Evolutionary conservation across 2,888 invertebrate genomes (phyloP).

Genomic region (Bugulina stolonifera): DNA sequence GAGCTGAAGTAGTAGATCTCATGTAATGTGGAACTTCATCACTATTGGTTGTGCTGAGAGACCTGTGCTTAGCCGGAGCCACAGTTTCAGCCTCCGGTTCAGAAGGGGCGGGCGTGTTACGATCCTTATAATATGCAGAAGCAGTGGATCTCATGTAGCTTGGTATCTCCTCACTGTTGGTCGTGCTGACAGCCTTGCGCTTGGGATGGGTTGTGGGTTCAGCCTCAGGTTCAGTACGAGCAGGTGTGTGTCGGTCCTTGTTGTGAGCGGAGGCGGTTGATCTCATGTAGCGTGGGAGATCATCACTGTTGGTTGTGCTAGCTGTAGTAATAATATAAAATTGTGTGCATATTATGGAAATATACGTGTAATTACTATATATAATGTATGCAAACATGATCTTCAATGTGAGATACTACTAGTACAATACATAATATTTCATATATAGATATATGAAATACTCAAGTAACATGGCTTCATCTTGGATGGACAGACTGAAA

Average conservation of each 20-base stretch:
- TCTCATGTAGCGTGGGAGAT: constrained; percentile 9
- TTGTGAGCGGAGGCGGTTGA: background rate
- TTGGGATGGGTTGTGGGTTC: background rate
- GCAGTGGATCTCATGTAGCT: background rate
- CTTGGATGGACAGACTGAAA: constrained; percentile 21
- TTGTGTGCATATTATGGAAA: too few species aligned
- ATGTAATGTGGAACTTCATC: background rate
- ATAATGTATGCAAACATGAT: too few species aligned
- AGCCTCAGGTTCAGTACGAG: background rate
- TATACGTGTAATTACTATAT: too few species aligned
- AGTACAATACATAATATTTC: too few species aligned
- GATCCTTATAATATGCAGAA: background rate
- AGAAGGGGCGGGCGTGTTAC: background rate
- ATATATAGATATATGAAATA: too few species aligned
- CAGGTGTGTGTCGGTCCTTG: background rate
- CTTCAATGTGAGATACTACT: too few species aligned
- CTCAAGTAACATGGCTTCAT: constrained; percentile 22
- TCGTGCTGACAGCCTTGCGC: background rate
- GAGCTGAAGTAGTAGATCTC: background rate
- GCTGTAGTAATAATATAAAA: too few species aligned
- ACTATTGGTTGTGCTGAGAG: background rate
- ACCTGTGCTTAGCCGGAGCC: background rate
- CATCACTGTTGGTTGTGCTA: background rate
- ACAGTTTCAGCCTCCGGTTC: background rate
- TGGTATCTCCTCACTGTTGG: background rate